Evolutionary conservation across 2,888 invertebrate species (phyloP).

Genomic region (Anoncus sp.): DNA sequence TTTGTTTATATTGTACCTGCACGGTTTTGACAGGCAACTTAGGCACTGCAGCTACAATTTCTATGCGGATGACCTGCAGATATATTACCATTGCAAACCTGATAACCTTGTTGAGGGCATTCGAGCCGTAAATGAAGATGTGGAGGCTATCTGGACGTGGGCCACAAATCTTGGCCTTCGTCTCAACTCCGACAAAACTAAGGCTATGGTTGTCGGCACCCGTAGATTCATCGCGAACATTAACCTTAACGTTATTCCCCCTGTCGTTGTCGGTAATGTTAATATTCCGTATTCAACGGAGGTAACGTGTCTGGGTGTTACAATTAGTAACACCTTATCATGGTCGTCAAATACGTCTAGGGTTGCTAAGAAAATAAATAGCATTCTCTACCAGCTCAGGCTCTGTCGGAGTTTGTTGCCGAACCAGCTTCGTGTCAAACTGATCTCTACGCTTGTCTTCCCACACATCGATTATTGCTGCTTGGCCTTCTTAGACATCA

Average conservation of each 20-base stretch:
- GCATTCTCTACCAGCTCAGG: slow-evolving; percentile 25
- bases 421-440: not conserved
- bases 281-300: slow-evolving; percentile 10
- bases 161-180: slow-evolving; percentile 5
- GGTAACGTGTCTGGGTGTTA: slow-evolving; percentile 13
- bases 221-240: slow-evolving; percentile 18
- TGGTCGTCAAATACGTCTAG: not conserved
- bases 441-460: slow-evolving; percentile 21
- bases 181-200: slow-evolving; percentile 36
- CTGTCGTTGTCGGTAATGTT: not conserved
- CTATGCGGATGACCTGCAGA: slow-evolving; percentile 57
- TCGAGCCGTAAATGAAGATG: slow-evolving; percentile 11
- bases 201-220: slow-evolving; percentile 30
- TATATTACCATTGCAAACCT: slow-evolving; percentile 14
- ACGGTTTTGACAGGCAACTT: slow-evolving; percentile 23
- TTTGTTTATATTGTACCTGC: slow-evolving; percentile 35
- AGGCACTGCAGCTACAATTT: slow-evolving; percentile 27
- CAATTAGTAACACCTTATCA: not conserved
- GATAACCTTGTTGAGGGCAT: not conserved
- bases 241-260: not conserved
- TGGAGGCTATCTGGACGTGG: slow-evolving; percentile 8
- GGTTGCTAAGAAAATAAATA: slow-evolving; percentile 12
- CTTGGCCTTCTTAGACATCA: slow-evolving; percentile 9
- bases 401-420: slow-evolving; percentile 14
- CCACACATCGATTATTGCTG: slow-evolving; percentile 40